Percentiles rank a stretch among this genome's conserved stretches.
Evolutionary conservation across 1,140 invertebrate species (phyloP).

Genomic region (Whitmania pigra): DNA sequence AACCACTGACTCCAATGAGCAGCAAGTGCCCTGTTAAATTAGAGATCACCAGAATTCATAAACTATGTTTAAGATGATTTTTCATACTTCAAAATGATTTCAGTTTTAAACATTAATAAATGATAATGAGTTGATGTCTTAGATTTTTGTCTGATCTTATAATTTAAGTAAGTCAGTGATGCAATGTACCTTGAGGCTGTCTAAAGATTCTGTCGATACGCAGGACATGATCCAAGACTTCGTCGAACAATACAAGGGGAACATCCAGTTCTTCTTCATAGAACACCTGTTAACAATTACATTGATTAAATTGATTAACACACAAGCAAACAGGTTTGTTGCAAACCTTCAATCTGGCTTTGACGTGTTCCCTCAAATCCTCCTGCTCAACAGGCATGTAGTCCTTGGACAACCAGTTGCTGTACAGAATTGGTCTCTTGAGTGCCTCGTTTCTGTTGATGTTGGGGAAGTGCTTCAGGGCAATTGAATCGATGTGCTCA

Average conservation of each 20-base stretch:
- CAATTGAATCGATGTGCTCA: conserved; percentile 87
- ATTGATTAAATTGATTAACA: not conserved
- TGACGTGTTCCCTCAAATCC: conserved; percentile 86
- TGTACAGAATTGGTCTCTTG: conserved; percentile 82
- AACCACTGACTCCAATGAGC: conserved; percentile 70
- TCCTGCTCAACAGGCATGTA: conserved; percentile 91
- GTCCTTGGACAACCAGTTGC: conserved; percentile 97
- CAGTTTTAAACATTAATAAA: too few relatives aligned
- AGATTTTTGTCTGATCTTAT: not conserved
- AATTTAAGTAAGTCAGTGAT: not conserved
- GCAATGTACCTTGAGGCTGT: conserved; percentile 64
- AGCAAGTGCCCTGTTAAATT: conserved; percentile 63
- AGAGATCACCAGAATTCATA: not conserved
- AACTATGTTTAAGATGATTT: too few relatives aligned
- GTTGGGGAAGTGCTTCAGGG: conserved; percentile 83
- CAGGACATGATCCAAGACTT: conserved; percentile 94
- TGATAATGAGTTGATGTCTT: conserved; percentile 3
- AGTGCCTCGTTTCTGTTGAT: conserved; percentile 75
- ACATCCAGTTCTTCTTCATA: conserved; percentile 99
- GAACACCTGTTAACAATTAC: conserved; percentile 58
- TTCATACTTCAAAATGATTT: too few relatives aligned
- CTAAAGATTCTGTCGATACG: conserved; percentile 96
- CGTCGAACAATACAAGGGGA: conserved; percentile 91
- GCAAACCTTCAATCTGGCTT: conserved; percentile 74
- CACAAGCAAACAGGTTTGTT: not conserved